Conservation (phyloP, 1,140 invertebrate species). For the Cydia strobilella region DNA sequence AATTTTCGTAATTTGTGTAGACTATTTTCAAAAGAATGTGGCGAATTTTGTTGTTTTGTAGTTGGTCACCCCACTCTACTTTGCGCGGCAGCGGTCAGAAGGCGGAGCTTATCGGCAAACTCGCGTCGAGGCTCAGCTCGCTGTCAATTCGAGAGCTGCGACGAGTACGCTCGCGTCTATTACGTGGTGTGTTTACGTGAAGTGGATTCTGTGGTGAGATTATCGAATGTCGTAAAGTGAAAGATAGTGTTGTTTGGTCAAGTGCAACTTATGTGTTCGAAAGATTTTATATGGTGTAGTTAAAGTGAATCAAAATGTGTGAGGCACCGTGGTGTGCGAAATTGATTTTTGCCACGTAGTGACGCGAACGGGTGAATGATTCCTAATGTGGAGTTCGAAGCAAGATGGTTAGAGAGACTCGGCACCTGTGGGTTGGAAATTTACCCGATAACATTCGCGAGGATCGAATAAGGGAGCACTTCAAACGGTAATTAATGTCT, state of each 20-base stretch:
- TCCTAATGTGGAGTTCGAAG: constrained; percentile 80
- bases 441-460: constrained; percentile 99
- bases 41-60: constrained; percentile 39
- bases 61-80: constrained; percentile 71
- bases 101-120: constrained; percentile 80
- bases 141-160: constrained; percentile 80
- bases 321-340: constrained; percentile 76
- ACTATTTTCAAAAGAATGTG: neutral
- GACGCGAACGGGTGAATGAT: constrained; percentile 79
- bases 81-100: constrained; percentile 80
- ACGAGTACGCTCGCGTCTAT: constrained; percentile 78
- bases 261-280: constrained; percentile 69
- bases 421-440: constrained; percentile 99
- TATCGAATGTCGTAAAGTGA: constrained; percentile 78
- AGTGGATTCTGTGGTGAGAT: constrained; percentile 77
- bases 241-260: constrained; percentile 72
- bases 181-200: constrained; percentile 80
- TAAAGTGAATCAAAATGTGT: constrained; percentile 78
- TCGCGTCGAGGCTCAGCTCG: constrained; percentile 77
- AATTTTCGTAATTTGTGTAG: neutral
- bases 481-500: constrained; percentile 91
- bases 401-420: constrained; percentile 99
- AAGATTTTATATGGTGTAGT: constrained; percentile 69
- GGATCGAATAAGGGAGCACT: constrained; percentile 96
- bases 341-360: constrained; percentile 81